Base-by-base conservation (phyloP, 64 coral and sea anemone genomes). In the Pocillopora verrucosa region DNA sequence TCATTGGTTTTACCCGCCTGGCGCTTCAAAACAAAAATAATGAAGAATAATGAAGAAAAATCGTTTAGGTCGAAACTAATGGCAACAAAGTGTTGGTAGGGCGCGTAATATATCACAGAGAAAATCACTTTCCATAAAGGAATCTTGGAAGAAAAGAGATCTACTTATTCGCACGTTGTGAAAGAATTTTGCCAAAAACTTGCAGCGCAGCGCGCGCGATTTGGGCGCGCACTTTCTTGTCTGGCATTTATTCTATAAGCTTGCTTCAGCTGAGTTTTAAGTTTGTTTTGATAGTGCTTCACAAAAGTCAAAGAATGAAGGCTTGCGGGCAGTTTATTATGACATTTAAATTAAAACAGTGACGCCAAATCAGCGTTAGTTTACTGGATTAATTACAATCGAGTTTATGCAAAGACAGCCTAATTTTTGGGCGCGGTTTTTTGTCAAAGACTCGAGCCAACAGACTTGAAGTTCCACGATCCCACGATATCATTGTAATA, bases 231-330 rank as follows among this genome's bases (percentile, higher is more conserved):
- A 14, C 67, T n/a, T 51, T 4, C 3, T 7, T 51, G 7, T 51
- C 41, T 7, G 7, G 41, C 41, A 51, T 51, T 51, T 51, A 85
- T 72, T 58, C 22, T 20, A 37, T 85, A 56, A 17, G 37, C 38
- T 85, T 85, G 65, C 58, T 72, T 85, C 82, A 72, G 63, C 82
- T 85, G 64, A 85, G 67, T 85, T 85, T 85, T n/a, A 20, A 72
- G 63, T 85, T 85, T 85, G 82, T 85, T 85, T 85, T 85, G 82
- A 72, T 72, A 72, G 20, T 65, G 38, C 16, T 57, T 34, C 19
- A 72, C 82, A 72, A 56, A 85, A 85, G 62, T 65, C 34, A 58
- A 56, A 68, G 38, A 85, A 35, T 34, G 25, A 81, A 62, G 13
- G 59, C 79, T 63, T 81, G 65, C 67, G 65, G 82, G 64, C 63